Conservation (phyloP, 1,140 invertebrate species). For the Plodia interpunctella region DNA sequence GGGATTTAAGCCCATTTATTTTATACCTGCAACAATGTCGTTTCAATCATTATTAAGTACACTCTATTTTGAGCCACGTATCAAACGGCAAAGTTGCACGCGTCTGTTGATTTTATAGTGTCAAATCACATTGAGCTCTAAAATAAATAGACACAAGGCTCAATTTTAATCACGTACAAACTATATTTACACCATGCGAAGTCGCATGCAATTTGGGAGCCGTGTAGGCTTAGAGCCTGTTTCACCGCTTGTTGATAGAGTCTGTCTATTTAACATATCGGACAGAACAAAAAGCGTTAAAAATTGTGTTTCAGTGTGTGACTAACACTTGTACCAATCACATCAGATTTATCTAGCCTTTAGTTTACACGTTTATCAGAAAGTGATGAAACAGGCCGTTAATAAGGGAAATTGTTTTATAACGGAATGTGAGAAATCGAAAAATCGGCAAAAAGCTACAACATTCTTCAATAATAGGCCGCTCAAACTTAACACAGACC, state of each 20-base stretch:
- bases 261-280: no score
- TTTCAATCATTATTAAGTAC: slow-evolving; percentile 1
- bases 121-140: not conserved
- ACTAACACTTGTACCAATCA: no score
- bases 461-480: slow-evolving; percentile 17
- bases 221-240: not conserved
- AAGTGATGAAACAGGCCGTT: no score
- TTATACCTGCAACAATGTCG: not conserved
- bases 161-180: not conserved
- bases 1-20: not conserved
- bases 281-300: no score
- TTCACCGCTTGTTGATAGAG: no score
- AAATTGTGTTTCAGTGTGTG: no score
- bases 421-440: slow-evolving; percentile 8
- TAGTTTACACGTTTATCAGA: no score
- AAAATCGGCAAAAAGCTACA: not conserved
- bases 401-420: no score
- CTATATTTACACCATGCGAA: no score
- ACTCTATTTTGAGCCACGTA: not conserved
- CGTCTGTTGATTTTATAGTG: no score
- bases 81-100: not conserved
- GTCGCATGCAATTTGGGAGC: not conserved
- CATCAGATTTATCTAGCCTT: no score
- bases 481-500: not conserved
- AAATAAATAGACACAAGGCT: not conserved